Evolutionary conservation across 2,113 vertebrate species (phyloP), one percentile per base, ranked within the genome.

Genomic region (Sinocyclocheilus anshuiensis): DNA sequence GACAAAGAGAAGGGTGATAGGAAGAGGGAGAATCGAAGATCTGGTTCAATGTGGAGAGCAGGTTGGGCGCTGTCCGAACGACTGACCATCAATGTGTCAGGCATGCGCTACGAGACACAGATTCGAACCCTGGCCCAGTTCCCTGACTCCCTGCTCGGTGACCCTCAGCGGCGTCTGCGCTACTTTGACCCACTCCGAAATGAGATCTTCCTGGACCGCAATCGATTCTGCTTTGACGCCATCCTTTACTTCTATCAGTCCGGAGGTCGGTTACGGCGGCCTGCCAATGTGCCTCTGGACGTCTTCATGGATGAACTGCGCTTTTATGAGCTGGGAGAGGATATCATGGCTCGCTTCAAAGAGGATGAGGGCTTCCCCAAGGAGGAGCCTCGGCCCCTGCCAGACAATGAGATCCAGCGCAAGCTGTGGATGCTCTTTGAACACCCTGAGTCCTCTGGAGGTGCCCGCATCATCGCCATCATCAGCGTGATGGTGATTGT

Each of bases 221-320:
- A 95, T 85, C 93, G 96, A 20, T 91, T 91, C 72, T 96, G 95
- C 92, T 97, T 97, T 26, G 96, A 97, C 1, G 95, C 96, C 88
- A 96, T 97, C 93, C 94, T 99, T 29, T 97, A 98, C 92, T 99
- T 97, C 90, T 99, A 99, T 90, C 97, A 99, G 89, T 98, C 97
- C 0, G 97, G 97, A 0, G 97, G 97, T 0, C 91, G 97, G 29
- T 94, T 99, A 59, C 92, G 97, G 3, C 89, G 97, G 4, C 97
- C 97, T 0, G 93, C 96, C 86, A 96, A 96, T 81, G 94, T 99
- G 53, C 97, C 97, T 0, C 89, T 98, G 53, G 97, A 99, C 61
- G 93, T 98, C 88, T 99, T 99, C 92, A 86, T 97, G 94, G 97
- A 98, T 42, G 97, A 99, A 92, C 91, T 98, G 77, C 91, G 94